Evolutionary conservation across 2,888 invertebrate genomes (phyloP), one percentile per base, ranked within the genome.

Genomic region (Dinocampus coccinellae): DNA sequence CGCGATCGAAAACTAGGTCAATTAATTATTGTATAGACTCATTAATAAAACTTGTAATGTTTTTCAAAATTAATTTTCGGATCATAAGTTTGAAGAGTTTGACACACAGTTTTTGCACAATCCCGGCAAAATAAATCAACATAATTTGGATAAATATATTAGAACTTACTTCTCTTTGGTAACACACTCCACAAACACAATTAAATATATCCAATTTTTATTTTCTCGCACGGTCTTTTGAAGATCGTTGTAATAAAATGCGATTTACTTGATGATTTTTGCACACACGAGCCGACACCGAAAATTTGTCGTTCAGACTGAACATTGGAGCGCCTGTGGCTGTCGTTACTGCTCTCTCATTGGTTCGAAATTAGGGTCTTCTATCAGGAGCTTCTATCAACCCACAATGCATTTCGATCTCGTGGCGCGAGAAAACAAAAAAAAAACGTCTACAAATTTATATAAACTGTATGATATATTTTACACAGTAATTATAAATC

Each of bases 351-450:
- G 64, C 16, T n/a, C 66, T 72, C 73, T 77, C 77, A 88, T 88
- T 88, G 88, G 88, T 77, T 71, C 75, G 68, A 47, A 73, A 69
- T 78, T 81, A 87, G 87, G 87, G 87, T 88, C 88, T 88, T 88
- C 88, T 88, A 85, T 82, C 88, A 87, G 85, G 80, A 85, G 85
- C 88, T 86, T 88, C 88, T 88, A 86, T 86, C 87, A 79, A 70
- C 81, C 87, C 87, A 80, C 75, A 79, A 82, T 87, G 83, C 87
- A 75, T 74, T 80, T 84, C 84, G 78, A 73, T 77, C 77, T 74
- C 70, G 79, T 77, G 83, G 81, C 82, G 82, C 74, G 64, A 77
- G 69, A 73, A 78, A 75, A 76, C 70, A 74, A 76, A 73, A 53
- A 29, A 57, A n/a, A n/a, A n/a, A n/a, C n/a, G n/a, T n/a, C n/a